These are phyloP conservation scores for Gisinianus flammeolus DNA, from an alignment of 2,888 invertebrate species.

Conservation along the genomic window DNA sequence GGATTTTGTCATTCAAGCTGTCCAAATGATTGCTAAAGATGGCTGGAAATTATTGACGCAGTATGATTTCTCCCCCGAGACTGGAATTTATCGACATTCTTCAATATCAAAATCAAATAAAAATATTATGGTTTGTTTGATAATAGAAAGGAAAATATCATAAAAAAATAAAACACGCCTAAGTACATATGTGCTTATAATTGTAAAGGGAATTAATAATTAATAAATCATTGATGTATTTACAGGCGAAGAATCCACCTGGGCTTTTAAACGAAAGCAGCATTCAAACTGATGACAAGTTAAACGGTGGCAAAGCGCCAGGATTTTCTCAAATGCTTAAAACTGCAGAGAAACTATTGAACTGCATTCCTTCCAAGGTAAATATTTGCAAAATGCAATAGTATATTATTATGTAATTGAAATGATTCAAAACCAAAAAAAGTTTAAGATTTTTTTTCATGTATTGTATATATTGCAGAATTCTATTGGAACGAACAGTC, in stretches of 20 bases:
- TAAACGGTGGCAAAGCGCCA: too few relatives aligned
- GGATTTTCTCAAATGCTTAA: not conserved
- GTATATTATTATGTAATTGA: not conserved
- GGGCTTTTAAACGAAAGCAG: not conserved
- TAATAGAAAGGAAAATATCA: not conserved
- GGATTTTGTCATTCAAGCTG: constrained; percentile 79
- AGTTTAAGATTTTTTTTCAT: not conserved
- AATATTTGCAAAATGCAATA: not conserved
- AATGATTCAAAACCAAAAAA: too few relatives aligned
- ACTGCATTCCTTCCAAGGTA: not conserved
- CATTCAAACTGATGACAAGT: not conserved
- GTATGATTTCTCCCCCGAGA: constrained; percentile 39
- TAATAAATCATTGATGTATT: not conserved
- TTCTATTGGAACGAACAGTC: not conserved
- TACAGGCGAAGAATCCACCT: not conserved
- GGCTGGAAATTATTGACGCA: constrained; percentile 61
- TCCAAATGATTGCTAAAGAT: constrained; percentile 84
- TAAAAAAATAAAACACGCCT: not conserved
- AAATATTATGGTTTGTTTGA: not conserved
- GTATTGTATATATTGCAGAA: not conserved
- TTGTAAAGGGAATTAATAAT: not conserved
- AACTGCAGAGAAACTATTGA: not conserved
- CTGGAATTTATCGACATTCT: constrained; percentile 21
- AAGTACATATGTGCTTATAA: not conserved
- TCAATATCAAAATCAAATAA: not conserved